Evolutionary conservation across 30 jellyfish, hydroid and myxozoan species (phyloP), one percentile per base, ranked within the genome.

Genomic region (Aurelia sp.): DNA sequence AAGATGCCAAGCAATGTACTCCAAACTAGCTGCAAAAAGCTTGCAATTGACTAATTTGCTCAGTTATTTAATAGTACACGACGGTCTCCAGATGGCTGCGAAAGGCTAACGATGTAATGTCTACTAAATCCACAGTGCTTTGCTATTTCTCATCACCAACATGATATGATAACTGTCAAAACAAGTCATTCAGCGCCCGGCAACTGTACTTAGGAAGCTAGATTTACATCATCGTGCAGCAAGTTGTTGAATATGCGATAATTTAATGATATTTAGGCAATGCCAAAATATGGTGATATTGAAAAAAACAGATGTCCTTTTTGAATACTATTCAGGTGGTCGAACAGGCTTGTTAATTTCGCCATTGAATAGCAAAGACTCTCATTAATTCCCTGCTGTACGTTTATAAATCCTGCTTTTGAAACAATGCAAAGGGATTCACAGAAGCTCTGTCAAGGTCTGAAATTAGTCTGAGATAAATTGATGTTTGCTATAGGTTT

Each of bases 241-340:
- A 55, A 40, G 27, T 24, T 21, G 35, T 41, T 69, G 16, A 17
- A 33, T 33, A 18, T 5, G 62, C 24, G 80, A 69, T 22, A 13
- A 69, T 69, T 69, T 50, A 24, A 69, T 69, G 80, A 69, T 69
- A 50, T 24, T 50, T 69, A 50, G 44, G 27, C 55, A 50, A 69
- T n/a, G 24, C 27, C 62, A 69, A 69, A 69, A 31, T 55, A 69
- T 22, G 27, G 27, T 24, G 55, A 69, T 22, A 69, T 33, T 6
- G 61, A 51, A 13, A n/a, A 21, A 41, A 50, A 13, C 80, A 69
- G 80, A 69, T 69, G 80, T 69, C 21, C 51, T 10, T 33, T 69
- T 27, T 40, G 61, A 69, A 31, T 31, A 20, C 61, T 17, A 69
- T 69, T 69, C 80, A 69, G 80, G 80, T 69, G 80, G 31, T 55